These are phyloP conservation scores for Synanthedon myopaeformis DNA, from an alignment of 2,888 invertebrate species.

Conservation along the genomic window DNA sequence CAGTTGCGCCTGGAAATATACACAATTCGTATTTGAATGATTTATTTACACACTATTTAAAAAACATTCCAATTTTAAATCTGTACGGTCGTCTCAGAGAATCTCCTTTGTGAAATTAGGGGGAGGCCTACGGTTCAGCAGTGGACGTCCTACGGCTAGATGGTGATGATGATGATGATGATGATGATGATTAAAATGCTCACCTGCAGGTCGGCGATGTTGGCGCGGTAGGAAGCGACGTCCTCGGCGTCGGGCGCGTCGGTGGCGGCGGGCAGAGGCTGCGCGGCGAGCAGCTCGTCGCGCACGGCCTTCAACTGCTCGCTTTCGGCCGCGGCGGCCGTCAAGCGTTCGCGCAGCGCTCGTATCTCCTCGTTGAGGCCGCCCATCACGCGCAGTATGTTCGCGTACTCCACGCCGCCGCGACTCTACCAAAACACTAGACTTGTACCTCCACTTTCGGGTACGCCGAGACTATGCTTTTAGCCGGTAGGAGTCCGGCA, in stretches of 20 bases:
- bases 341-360: constrained; percentile 43
- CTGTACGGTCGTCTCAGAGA: too few species aligned
- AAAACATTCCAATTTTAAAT: too few species aligned
- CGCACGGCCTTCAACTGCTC: constrained; percentile 45
- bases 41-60: too few species aligned
- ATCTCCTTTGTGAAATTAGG: too few species aligned
- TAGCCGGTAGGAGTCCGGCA: too few species aligned
- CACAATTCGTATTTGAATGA: too few species aligned
- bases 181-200: background rate
- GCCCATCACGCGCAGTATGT: constrained; percentile 56
- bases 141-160: background rate
- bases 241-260: constrained; percentile 6
- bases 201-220: constrained; percentile 52
- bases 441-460: too few species aligned
- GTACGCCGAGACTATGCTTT: too few species aligned
- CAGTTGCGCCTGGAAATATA: constrained; percentile 37
- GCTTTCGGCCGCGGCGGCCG: constrained; percentile 30
- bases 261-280: constrained; percentile 16
- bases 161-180: too few species aligned
- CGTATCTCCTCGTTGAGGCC: constrained; percentile 62
- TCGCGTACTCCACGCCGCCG: constrained; percentile 55
- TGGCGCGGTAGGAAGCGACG: constrained; percentile 26
- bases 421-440: constrained; percentile 27
- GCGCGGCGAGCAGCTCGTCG: constrained; percentile 51
- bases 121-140: too few species aligned